A percentile compares a stretch with the other conserved stretches of the same genome.
Evolutionary conservation across 2,113 vertebrate species (phyloP).

Genomic region (Myiagra hebetior): DNA sequence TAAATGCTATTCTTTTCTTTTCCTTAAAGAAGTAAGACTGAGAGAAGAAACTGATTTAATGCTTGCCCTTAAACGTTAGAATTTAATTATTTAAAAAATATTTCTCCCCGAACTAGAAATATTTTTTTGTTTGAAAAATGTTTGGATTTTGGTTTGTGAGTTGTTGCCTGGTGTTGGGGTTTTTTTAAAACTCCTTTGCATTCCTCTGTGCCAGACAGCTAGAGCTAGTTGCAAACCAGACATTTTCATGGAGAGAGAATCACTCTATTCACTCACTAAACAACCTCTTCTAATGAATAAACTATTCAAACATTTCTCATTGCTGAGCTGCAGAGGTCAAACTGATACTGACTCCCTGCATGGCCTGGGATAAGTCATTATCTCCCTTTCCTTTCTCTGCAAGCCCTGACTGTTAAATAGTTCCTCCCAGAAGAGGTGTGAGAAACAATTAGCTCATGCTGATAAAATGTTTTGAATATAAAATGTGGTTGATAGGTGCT

Average conservation of each 20-base stretch:
- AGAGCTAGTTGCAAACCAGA: neutral
- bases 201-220: neutral
- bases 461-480: neutral
- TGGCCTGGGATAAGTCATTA: neutral
- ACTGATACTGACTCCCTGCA: neutral
- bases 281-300: neutral
- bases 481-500: neutral
- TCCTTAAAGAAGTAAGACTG: neutral
- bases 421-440: neutral
- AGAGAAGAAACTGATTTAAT: neutral
- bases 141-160: neutral
- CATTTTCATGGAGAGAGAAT: neutral
- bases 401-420: neutral
- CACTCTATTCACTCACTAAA: neutral
- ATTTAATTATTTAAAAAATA: neutral
- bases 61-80: neutral
- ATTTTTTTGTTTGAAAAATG: neutral
- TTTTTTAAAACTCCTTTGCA: neutral
- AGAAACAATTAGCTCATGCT: neutral
- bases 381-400: neutral
- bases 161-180: neutral
- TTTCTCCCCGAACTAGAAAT: neutral
- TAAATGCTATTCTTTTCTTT: neutral
- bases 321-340: neutral
- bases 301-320: neutral